Evolutionary conservation across 1,140 invertebrate species (phyloP).

Genomic region (Condylostylus longicornis): DNA sequence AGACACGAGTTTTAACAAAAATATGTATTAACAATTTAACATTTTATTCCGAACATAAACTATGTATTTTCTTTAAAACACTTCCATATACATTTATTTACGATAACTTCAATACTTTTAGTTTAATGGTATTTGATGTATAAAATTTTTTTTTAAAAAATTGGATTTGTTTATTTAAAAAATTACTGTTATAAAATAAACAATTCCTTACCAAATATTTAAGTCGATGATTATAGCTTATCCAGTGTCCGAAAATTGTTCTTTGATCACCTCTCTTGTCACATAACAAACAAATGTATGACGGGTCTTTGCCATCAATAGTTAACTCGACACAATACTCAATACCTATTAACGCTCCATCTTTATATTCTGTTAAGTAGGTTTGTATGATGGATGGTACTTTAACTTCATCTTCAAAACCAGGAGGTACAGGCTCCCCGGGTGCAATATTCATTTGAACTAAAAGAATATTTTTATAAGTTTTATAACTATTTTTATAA

Average conservation of each 20-base stretch:
- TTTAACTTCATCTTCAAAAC: conserved; percentile 47
- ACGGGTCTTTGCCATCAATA: conserved; percentile 45
- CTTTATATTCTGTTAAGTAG: conserved; percentile 33
- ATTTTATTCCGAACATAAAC: too few species aligned
- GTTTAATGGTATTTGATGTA: too few species aligned
- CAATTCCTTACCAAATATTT: conserved; percentile 39
- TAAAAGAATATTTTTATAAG: too few species aligned
- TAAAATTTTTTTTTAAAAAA: too few species aligned
- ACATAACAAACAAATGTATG: conserved; percentile 59
- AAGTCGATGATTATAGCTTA: conserved; percentile 51
- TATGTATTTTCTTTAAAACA: too few species aligned
- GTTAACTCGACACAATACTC: conserved; percentile 57
- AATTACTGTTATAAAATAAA: too few species aligned
- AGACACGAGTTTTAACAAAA: too few species aligned
- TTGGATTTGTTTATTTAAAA: too few species aligned
- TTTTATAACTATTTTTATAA: too few species aligned
- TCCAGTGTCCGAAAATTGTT: conserved; percentile 58
- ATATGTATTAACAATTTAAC: too few species aligned
- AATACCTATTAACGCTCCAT: conserved; percentile 41
- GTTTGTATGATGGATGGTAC: conserved; percentile 40
- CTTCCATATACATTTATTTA: too few species aligned
- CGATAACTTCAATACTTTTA: too few species aligned
- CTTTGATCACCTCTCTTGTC: conserved; percentile 57
- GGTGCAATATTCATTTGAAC: conserved; percentile 37
- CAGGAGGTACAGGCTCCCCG: conserved; percentile 52